Conservation (phyloP, 2,797 vertebrate genomes). For the Cossypha dichroa region DNA sequence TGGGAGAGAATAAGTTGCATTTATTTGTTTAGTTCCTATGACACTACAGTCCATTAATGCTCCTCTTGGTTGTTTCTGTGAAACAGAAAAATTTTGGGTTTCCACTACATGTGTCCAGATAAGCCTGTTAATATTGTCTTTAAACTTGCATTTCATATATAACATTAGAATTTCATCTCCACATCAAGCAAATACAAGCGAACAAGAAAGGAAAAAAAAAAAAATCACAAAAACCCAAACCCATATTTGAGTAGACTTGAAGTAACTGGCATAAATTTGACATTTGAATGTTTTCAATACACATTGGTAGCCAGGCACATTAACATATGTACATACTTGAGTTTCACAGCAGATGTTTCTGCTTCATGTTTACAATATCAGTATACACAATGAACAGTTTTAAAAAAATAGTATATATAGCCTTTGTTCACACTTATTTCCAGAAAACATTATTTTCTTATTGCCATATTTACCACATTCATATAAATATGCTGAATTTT, state of each 20-base stretch:
- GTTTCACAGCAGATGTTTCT: not conserved
- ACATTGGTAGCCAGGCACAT: not conserved
- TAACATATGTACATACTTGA: not conserved
- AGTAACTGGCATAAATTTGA: not conserved
- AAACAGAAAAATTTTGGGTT: not conserved
- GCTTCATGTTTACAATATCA: not conserved
- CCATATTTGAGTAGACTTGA: not conserved
- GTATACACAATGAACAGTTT: not conserved
- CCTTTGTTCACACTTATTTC: not conserved
- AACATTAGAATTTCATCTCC: not conserved
- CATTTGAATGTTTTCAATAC: not conserved
- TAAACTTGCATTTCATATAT: not conserved
- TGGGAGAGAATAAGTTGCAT: not conserved
- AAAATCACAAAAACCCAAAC: not conserved
- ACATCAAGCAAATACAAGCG: not conserved
- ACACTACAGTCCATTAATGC: not conserved
- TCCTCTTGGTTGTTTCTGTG: not conserved
- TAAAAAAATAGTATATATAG: not conserved
- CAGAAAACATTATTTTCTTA: not conserved
- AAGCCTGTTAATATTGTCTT: not conserved
- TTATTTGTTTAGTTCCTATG: not conserved
- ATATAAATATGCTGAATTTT: not conserved
- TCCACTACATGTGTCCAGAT: not conserved
- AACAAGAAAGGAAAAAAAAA: not conserved
- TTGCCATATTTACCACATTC: not conserved